Base-by-base conservation (phyloP, 2,113 vertebrate genomes). In the Microcebus murinus region DNA sequence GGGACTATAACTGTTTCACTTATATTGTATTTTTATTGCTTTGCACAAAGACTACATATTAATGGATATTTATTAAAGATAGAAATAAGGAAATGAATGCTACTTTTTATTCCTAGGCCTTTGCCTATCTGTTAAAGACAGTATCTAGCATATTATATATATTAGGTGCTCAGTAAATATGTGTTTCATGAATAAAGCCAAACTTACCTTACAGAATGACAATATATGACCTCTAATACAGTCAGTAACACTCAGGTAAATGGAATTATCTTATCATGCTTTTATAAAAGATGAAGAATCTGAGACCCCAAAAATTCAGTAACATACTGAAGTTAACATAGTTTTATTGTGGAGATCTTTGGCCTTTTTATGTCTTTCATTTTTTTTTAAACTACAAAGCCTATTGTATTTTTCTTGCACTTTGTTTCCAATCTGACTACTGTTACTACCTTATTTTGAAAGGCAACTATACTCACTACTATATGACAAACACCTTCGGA, bases 231-330 rank as follows among this genome's bases (percentile, higher is more conserved):
- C 39, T 67, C 29, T 61, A 76, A 45, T 52, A 36, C 14, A 89
- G 76, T 52, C 34, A 84, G 29, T 12, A 89, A 67, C 21, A 77
- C 27, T 85, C 1, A 91, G 18, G 23, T 83, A 55, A 12, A 18
- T 79, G 36, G 70, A 74, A 73, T 90, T 92, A 79, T 34, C n/a
- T 27, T 92, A 12, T 25, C 82, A 52, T 13, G 29, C 52, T 92
- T 79, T 83, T 94, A 7, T 96, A 67, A 87, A 93, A 88, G 55
- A 48, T 82, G 61, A 92, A 67, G 21, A 84, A 79, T 68, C 21
- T 2, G 23, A 85, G 6, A 36, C 9, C 10, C 59, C 59, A 11
- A n/a, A 88, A 61, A 80, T 50, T 73, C 57, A 85, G n/a, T 89
- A 92, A 68, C 50, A 25, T 57, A 31, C 76, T 90, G 18, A 91